phyloP scores from a whole-genome alignment of 2,797 vertebrate species.

The Microctenopoma lineatum region DNA sequence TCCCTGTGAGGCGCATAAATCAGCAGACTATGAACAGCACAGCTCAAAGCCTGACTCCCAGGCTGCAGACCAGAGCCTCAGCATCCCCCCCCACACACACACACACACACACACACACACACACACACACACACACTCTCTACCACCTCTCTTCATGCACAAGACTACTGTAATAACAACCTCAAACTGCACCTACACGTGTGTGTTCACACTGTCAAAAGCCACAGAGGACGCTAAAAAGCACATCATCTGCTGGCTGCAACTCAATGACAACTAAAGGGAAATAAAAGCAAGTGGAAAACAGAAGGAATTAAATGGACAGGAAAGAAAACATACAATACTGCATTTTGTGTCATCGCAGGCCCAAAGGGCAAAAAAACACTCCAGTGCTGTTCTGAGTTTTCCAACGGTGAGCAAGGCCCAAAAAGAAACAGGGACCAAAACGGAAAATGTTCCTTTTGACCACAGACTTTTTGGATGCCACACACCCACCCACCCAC shows the following conservation, averaged over 20 bases:
- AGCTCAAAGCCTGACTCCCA: slow-evolving; percentile 76
- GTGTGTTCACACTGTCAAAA: slow-evolving; percentile 52
- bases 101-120: slow-evolving; percentile 21
- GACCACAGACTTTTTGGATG: slow-evolving; percentile 66
- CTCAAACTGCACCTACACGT: slow-evolving; percentile 43
- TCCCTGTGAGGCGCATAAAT: slow-evolving; percentile 82
- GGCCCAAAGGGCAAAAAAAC: slow-evolving; percentile 2
- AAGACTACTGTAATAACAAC: slow-evolving; percentile 42
- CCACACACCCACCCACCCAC: slow-evolving; percentile 59
- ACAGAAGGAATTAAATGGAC: slow-evolving; percentile 28
- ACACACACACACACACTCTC: slow-evolving; percentile 29
- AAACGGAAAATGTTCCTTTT: slow-evolving; percentile 66
- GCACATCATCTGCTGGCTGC: slow-evolving; percentile 20
- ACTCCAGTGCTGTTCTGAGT: slow-evolving; percentile 35
- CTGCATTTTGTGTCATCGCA: slow-evolving; percentile 52
- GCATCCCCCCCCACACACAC: slow-evolving; percentile 43
- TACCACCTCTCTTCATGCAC: slow-evolving; percentile 35
- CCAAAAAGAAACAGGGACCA: slow-evolving; percentile 51
- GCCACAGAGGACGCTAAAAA: slow-evolving; percentile 34
- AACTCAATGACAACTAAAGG: slow-evolving; percentile 38
- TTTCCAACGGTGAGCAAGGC: slow-evolving; percentile 49
- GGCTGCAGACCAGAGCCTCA: slow-evolving; percentile 66
- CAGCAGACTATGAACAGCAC: slow-evolving; percentile 79
- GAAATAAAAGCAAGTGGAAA: slow-evolving; percentile 31
- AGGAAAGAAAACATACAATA: slow-evolving; percentile 35